A percentile compares a stretch with the other conserved stretches of the same genome.
These are phyloP conservation scores for Heliconius ethilla DNA, from an alignment of 2,888 invertebrate genomes.

Conservation along the genomic window DNA sequence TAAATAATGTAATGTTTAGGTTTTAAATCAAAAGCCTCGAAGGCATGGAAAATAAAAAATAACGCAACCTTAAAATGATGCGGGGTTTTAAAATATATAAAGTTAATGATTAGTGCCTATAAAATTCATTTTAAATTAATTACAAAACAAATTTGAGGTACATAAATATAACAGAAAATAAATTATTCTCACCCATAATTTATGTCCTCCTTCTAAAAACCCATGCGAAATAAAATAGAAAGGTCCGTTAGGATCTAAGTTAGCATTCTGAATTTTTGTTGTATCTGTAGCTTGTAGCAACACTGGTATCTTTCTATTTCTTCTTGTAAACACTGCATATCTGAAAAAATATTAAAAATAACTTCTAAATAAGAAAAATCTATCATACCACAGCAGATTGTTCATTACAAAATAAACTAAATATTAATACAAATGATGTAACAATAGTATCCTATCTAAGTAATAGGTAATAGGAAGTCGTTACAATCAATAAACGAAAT, in stretches of 20 bases:
- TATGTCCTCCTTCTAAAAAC: slow-evolving; percentile 91
- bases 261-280: slow-evolving; percentile 83
- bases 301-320: slow-evolving; percentile 84
- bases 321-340: slow-evolving; percentile 75
- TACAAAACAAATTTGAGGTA: too few species aligned
- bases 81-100: too few species aligned
- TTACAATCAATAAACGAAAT: background rate
- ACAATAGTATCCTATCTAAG: background rate
- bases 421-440: background rate
- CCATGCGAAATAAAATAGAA: slow-evolving; percentile 92
- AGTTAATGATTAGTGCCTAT: too few species aligned
- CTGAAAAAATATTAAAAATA: slow-evolving; percentile 58
- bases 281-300: slow-evolving; percentile 85
- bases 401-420: background rate
- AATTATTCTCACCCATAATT: slow-evolving; percentile 83
- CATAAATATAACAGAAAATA: too few species aligned
- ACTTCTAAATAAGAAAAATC: background rate
- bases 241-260: slow-evolving; percentile 84
- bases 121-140: too few species aligned
- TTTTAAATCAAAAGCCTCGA: too few species aligned
- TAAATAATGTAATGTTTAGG: too few species aligned
- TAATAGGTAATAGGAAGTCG: background rate
- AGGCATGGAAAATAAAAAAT: too few species aligned
- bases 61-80: too few species aligned
- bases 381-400: background rate